Evolutionary conservation across 2,113 vertebrate species (phyloP), one percentile per base, ranked within the genome.

Genomic region (Odontophorus gujanensis): DNA sequence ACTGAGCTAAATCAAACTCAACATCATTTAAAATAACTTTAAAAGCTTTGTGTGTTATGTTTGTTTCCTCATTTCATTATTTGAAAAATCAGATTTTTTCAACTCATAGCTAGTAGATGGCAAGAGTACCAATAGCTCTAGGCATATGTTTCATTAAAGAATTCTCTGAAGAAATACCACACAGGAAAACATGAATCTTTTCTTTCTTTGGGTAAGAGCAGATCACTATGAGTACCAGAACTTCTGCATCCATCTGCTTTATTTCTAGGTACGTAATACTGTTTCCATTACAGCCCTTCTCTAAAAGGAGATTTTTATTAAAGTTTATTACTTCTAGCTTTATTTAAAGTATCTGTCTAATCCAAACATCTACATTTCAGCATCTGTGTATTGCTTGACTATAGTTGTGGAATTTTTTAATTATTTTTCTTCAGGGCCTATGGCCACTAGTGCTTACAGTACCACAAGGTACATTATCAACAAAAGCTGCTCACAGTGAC

Each of bases 361-460:
- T 97, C 80, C 96, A 97, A 98, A 97, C 95, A 98, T 95, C 97
- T 97, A 92, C 94, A 94, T 61, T 87, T 82, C 95, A 97, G 95
- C 97, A 98, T 96, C 97, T 98, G 96, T 97, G 97, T 63, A 77
- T 81, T 92, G 87, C 92, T 97, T 97, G 86, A 96, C 89, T 86
- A 81, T 92, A 91, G 88, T 89, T 95, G 96, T 96, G 38, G 13
- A 17, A 10, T 8, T 94, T 95, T 11, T 74, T 19, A 11, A 26
- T 51, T 81, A 97, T 97, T 97, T 96, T 90, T 97, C 95, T 96
- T 95, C 76, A 40, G 96, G 91, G 93, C 95, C 73, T 57, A 30
- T 84, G 94, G 91, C 95, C 94, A 92, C 75, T 63, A 85, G 83
- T 55, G 81, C 82, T 96, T 97, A 92, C 94, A 82, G 51, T 95